Evolutionary conservation across 2,797 vertebrate species (phyloP).

Genomic region (Sebastiscus tertius): DNA sequence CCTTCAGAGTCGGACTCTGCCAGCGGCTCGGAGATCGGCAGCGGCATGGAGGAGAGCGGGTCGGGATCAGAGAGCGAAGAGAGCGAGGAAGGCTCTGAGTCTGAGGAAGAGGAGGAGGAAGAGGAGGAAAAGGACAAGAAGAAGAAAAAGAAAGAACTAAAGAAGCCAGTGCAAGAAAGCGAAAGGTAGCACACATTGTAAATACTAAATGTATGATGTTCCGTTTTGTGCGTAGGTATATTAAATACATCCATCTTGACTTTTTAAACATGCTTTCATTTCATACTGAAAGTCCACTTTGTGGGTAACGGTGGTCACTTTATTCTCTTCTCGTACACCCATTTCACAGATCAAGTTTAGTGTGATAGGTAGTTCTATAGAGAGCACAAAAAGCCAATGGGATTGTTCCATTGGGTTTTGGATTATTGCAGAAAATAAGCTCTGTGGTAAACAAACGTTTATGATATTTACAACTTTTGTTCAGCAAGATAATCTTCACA

Average conservation of each 20-base stretch:
- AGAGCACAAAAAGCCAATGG: no score
- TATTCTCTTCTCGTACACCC: not conserved
- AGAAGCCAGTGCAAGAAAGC: conserved; percentile 71
- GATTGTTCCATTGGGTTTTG: no score
- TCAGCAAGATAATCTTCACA: no score
- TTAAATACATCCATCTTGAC: not conserved
- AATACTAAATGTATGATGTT: not conserved
- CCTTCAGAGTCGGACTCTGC: conserved; percentile 88
- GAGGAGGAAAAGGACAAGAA: conserved; percentile 80
- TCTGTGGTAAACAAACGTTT: no score
- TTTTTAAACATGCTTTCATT: not conserved
- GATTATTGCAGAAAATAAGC: no score
- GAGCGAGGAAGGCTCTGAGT: conserved; percentile 86
- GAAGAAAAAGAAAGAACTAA: conserved; percentile 72
- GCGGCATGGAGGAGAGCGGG: conserved; percentile 82
- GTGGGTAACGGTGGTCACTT: not conserved
- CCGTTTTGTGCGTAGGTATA: not conserved
- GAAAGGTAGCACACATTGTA: conserved; percentile 62
- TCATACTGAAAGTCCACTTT: not conserved
- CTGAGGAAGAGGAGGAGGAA: conserved; percentile 85
- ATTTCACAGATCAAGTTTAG: not conserved
- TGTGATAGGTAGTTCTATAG: no score
- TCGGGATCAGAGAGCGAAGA: conserved; percentile 87
- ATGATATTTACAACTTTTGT: no score
- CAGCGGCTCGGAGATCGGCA: conserved; percentile 85